Evolutionary conservation across 2,797 vertebrate species (phyloP), one percentile per base, ranked within the genome.

Genomic region (Capromys pilorides): DNA sequence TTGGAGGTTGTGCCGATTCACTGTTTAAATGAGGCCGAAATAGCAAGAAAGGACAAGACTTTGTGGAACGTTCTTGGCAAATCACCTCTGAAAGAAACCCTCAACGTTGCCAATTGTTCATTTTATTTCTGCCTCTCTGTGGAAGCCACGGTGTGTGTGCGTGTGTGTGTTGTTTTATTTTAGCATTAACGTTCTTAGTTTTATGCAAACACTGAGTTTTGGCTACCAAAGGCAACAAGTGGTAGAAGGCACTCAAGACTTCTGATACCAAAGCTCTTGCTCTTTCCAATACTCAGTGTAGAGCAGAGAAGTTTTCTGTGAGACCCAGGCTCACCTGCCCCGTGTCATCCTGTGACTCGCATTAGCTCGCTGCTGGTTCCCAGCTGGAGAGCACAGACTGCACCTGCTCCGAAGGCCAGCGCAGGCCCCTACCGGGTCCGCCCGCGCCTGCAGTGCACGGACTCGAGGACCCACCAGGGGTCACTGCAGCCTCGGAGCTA

Each of bases 401-500:
- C 97, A 97, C 97, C 97, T 97, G 97, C 92, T 95, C 71, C 54
- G 36, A 24, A 84, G 78, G 78, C 66, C 86, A 0, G 69, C 36
- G 3, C 24, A 14, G 69, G 39, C 11, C 88, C 36, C 26, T 2
- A 91, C 24, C 31, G 28, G 61, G 4, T 4, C 16, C 8, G 13
- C 81, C 71, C 54, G 4, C 28, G 0, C 75, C 24, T 21, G 83
- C 36, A 0, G 83, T 94, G 96, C 94, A 67, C n/a, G 8, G 57
- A 88, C 82, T 11, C 36, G 7, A 45, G 78, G 59, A 71, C 86
- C 97, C 97, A 66, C 91, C 96, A 97, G 98, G 96, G 96, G 97
- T 97, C 98, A 96, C 97, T 97, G 96, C 96, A 93, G 95, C 90
- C 71, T 59, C 95, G 39, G 90, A 77, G 93, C 94, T 95, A 73